Percentiles rank a stretch among this genome's conserved stretches.
Evolutionary conservation across 2,888 invertebrate genomes (phyloP).

Genomic region (Fragum sueziense): DNA sequence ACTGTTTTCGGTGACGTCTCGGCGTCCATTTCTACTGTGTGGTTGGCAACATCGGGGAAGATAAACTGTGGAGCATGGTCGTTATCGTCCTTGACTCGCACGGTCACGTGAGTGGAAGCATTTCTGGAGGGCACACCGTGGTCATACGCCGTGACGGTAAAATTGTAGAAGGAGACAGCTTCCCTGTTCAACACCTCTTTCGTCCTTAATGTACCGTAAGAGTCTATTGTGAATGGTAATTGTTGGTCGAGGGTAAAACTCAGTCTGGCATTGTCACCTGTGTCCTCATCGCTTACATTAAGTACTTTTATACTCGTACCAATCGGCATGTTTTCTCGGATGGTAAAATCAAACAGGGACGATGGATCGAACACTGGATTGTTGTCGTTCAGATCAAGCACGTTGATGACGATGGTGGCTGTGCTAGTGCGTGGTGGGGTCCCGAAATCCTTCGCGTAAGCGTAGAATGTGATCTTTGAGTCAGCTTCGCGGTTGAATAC

Average conservation of each 20-base stretch:
- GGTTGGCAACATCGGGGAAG: slow-evolving; percentile 69
- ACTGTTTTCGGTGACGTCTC: slow-evolving; percentile 52
- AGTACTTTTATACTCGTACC: slow-evolving; percentile 53
- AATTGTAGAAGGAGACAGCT: slow-evolving; percentile 58
- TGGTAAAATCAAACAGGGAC: slow-evolving; percentile 52
- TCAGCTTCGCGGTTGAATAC: slow-evolving; percentile 68
- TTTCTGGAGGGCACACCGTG: slow-evolving; percentile 65
- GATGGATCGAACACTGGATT: slow-evolving; percentile 53
- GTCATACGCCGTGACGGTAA: slow-evolving; percentile 67
- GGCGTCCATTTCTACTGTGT: slow-evolving; percentile 64
- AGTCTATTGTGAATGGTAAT: slow-evolving; percentile 63
- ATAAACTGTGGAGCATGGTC: slow-evolving; percentile 71
- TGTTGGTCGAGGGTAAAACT: slow-evolving; percentile 43
- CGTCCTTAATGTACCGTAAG: slow-evolving; percentile 63
- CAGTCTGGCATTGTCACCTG: slow-evolving; percentile 64
- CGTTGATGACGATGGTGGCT: slow-evolving; percentile 58
- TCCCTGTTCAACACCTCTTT: slow-evolving; percentile 66
- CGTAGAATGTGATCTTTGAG: slow-evolving; percentile 62
- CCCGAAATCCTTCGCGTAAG: slow-evolving; percentile 68
- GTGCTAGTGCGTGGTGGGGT: slow-evolving; percentile 62
- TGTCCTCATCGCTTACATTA: slow-evolving; percentile 61
- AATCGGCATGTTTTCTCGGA: slow-evolving; percentile 54
- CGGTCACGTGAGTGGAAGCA: slow-evolving; percentile 61
- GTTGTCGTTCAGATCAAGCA: slow-evolving; percentile 64
- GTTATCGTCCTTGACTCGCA: slow-evolving; percentile 67